phyloP scores from a whole-genome alignment of 2,113 vertebrate species.

The Grus americana region DNA sequence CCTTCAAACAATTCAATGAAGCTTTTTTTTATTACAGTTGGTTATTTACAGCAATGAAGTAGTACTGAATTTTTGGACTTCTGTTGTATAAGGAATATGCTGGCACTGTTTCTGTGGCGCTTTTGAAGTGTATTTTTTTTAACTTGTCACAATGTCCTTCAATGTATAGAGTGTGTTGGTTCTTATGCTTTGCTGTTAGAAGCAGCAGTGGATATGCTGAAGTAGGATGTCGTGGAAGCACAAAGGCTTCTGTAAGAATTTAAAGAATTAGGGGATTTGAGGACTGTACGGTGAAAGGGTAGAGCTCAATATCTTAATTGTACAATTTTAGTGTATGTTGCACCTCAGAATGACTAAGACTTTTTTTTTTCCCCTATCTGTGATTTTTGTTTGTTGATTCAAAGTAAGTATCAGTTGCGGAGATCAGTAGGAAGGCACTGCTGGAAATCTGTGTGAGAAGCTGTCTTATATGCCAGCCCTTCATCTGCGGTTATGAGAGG shows the following conservation, averaged over 20 bases:
- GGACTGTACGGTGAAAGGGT: neutral
- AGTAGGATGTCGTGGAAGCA: neutral
- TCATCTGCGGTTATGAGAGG: neutral
- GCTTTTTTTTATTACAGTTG: neutral
- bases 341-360: neutral
- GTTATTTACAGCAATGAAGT: neutral
- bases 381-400: neutral
- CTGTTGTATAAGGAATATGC: neutral
- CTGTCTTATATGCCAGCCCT: neutral
- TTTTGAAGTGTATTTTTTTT: neutral
- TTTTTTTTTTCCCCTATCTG: neutral
- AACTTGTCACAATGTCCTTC: neutral
- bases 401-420: neutral
- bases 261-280: neutral
- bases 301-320: neutral
- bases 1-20: neutral
- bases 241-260: neutral
- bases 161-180: neutral
- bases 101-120: neutral
- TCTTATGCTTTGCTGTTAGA: neutral
- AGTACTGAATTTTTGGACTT: neutral
- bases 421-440: neutral
- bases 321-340: neutral
- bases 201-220: neutral
- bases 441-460: neutral